Evolutionary conservation across 2,113 vertebrate genomes (phyloP), one percentile per base, ranked within the genome.

Genomic region (Indicator indicator): DNA sequence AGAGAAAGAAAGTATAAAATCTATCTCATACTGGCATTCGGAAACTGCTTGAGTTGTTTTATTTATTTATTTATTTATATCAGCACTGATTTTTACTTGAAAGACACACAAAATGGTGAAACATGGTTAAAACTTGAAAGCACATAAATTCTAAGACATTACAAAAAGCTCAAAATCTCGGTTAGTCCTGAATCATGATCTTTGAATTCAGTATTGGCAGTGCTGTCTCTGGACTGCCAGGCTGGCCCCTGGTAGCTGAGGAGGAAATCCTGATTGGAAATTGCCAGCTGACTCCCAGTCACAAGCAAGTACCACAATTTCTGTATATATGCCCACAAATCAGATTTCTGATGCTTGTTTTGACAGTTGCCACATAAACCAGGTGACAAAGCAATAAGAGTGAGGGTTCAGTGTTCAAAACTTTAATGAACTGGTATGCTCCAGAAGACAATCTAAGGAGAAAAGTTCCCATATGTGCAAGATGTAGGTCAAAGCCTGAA

Each of bases 371-470:
- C 69, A 7, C 69, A 96, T 94, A 90, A 93, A 77, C 79, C 32
- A 59, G 52, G 76, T 4, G 30, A 83, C 86, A 95, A 95, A 83
- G 93, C 90, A 83, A 46, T 90, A 52, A 77, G 76, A 95, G 83
- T 90, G 86, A 83, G 80, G 54, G 92, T 77, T 89, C 83, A 52
- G 60, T 48, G 86, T 91, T 93, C 76, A 93, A 90, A 93, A 92
- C 69, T 90, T 73, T 95, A 91, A 94, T 90, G 92, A 94, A 85
- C 78, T 83, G 64, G 36, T 65, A 9, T 70, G 55, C 48, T 94
- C 33, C 33, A 33, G 56, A 86, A 90, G 28, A 71, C 86, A 79
- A 68, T 75, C 36, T 64, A 56, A 67, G 73, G 59, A 90, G 73
- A 89, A 92, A 88, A 92, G 76, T 84, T 92, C 83, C 38, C 0